phyloP scores from a whole-genome alignment of 2,113 vertebrate genomes.

The Suricata suricatta region DNA sequence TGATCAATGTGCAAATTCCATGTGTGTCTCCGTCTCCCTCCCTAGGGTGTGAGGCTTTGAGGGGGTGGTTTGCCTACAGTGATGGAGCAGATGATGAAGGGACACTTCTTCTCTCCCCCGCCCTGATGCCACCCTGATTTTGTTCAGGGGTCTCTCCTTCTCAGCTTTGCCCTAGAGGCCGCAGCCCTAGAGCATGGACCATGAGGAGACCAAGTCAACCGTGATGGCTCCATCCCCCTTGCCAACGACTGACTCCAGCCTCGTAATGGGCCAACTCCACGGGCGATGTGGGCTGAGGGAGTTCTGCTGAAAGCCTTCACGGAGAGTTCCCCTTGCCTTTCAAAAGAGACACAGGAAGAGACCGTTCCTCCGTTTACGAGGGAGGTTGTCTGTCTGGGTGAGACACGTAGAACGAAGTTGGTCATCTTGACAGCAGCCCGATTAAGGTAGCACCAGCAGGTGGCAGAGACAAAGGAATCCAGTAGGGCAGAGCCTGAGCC shows the following conservation, averaged over 20 bases:
- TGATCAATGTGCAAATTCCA: not conserved
- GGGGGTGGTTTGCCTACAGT: not conserved
- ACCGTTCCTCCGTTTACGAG: not conserved
- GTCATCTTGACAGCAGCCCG: not conserved
- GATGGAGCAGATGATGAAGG: fast-evolving
- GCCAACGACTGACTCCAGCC: not conserved
- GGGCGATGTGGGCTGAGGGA: not conserved
- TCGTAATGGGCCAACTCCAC: not conserved
- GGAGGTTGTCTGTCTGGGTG: not conserved
- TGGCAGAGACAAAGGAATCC: not conserved
- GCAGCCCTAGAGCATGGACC: fast-evolving
- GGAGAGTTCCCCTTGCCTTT: not conserved
- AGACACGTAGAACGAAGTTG: not conserved
- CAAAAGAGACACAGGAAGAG: not conserved
- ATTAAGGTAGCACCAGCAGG: not conserved
- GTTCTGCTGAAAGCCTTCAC: not conserved
- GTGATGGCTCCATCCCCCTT: fast-evolving
- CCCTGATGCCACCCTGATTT: not conserved
- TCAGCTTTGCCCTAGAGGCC: not conserved
- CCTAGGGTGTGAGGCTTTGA: no score
- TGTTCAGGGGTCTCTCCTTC: not conserved
- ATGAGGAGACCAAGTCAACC: not conserved
- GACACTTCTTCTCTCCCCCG: not conserved
- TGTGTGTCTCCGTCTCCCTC: not conserved
- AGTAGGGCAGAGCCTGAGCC: not conserved